phyloP scores from a whole-genome alignment of 2,113 vertebrate genomes.

The Tiliqua scincoides region DNA sequence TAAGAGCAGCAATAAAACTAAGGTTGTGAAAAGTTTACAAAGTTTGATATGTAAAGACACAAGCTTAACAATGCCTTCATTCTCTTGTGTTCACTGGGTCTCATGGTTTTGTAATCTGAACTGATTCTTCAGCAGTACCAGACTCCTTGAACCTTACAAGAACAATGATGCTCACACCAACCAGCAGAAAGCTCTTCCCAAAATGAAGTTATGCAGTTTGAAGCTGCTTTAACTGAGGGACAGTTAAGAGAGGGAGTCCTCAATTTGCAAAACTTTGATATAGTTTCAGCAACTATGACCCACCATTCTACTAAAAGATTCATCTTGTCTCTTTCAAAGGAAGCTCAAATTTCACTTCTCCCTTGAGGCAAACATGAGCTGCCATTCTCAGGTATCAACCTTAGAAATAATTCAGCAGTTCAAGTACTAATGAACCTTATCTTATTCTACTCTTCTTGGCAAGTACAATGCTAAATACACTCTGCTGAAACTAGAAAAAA shows the following conservation, averaged over 20 bases:
- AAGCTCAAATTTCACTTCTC: not conserved
- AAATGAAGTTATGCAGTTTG: not conserved
- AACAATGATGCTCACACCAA: constrained; percentile 2
- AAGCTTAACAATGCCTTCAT: not conserved
- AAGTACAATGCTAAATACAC: not conserved
- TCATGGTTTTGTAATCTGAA: not conserved
- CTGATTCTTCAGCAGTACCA: constrained; percentile 15
- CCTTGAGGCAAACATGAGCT: not conserved
- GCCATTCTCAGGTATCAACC: not conserved
- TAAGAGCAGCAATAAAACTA: not conserved
- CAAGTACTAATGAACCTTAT: rapidly evolving
- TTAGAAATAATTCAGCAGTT: not conserved
- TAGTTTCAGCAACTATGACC: not conserved
- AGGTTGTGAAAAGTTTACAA: not conserved
- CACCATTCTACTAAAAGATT: not conserved
- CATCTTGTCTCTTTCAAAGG: not conserved
- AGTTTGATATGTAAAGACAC: not conserved
- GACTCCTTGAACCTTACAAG: not conserved
- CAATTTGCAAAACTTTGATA: not conserved
- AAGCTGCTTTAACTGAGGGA: not conserved
- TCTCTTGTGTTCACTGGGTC: not conserved
- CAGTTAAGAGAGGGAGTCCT: not conserved
- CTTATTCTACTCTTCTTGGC: not conserved
- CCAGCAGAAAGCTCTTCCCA: not conserved
- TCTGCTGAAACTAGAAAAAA: not conserved